Evolutionary conservation across 1,140 invertebrate species (phyloP).

Genomic region (Amphibalanus amphitrite): DNA sequence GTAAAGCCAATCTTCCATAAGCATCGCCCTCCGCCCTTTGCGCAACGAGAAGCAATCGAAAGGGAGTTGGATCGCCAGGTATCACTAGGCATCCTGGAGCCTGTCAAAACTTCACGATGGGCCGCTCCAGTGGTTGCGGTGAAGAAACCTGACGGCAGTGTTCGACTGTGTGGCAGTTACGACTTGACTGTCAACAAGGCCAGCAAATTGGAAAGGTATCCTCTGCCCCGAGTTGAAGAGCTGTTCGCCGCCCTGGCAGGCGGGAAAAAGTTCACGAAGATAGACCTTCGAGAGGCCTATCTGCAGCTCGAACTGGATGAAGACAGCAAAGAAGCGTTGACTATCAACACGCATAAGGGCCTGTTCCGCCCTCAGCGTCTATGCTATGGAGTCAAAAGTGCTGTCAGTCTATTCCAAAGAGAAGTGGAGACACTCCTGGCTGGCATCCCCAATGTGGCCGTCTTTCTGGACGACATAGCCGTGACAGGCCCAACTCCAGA

Average conservation of each 20-base stretch:
- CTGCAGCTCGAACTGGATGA: too few relatives aligned
- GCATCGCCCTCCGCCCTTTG: too few relatives aligned
- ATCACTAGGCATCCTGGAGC: too few relatives aligned
- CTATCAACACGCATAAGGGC: slow-evolving; percentile 6
- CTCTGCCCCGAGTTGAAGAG: slow-evolving; percentile 8
- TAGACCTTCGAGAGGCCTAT: not conserved
- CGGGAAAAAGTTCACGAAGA: not conserved
- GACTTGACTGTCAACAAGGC: slow-evolving; percentile 5
- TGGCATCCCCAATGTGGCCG: not conserved
- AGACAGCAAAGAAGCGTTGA: too few relatives aligned
- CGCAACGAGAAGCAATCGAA: too few relatives aligned
- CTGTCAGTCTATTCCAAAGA: slow-evolving; percentile 7
- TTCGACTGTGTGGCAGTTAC: slow-evolving; percentile 1
- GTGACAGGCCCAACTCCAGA: too few relatives aligned
- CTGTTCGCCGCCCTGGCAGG: not conserved
- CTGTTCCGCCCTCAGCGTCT: not conserved
- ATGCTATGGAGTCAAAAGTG: not conserved
- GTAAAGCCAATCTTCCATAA: too few relatives aligned
- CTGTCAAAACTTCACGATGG: too few relatives aligned
- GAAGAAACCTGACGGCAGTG: too few relatives aligned
- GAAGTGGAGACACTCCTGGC: not conserved
- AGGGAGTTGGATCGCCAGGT: too few relatives aligned
- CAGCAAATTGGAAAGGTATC: not conserved
- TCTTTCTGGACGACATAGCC: not conserved
- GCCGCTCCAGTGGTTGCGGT: too few relatives aligned